Conservation (phyloP, 1,140 invertebrate genomes). For the Hylyphantes graminicola region DNA sequence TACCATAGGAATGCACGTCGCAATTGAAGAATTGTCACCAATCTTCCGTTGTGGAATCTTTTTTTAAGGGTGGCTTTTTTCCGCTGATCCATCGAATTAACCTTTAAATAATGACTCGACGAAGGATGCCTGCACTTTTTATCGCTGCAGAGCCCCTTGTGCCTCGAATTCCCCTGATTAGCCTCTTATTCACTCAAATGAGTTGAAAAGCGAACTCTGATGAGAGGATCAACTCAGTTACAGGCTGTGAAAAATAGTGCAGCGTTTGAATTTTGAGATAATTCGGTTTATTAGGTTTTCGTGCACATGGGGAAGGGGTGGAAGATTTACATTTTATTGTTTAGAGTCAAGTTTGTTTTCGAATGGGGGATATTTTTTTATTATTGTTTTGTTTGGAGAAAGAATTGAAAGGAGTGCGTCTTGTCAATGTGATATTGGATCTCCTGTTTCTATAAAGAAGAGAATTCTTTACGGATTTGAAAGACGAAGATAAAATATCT, state of each 20-base stretch:
- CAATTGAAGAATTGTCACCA: too few species aligned
- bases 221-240: conserved; percentile 9
- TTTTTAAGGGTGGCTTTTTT: background rate
- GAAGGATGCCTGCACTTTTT: conserved; percentile 16
- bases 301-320: background rate
- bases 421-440: too few species aligned
- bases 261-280: conserved; percentile 10
- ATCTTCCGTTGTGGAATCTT: too few species aligned
- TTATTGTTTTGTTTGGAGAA: background rate
- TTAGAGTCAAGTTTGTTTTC: background rate
- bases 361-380: background rate
- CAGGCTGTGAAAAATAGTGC: background rate
- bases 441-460: too few species aligned
- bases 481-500: too few species aligned
- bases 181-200: conserved; percentile 1
- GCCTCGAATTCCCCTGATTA: conserved; percentile 8
- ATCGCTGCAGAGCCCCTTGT: background rate
- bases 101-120: conserved; percentile 33
- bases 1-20: too few species aligned
- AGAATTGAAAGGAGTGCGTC: background rate
- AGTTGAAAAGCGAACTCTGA: background rate
- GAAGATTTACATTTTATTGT: conserved; percentile 32
- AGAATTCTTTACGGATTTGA: too few species aligned
- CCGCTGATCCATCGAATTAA: background rate
- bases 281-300: conserved; percentile 29